These are phyloP conservation scores for Drosophila tanythrix DNA, from an alignment of 2,888 invertebrate species.

Conservation along the genomic window DNA sequence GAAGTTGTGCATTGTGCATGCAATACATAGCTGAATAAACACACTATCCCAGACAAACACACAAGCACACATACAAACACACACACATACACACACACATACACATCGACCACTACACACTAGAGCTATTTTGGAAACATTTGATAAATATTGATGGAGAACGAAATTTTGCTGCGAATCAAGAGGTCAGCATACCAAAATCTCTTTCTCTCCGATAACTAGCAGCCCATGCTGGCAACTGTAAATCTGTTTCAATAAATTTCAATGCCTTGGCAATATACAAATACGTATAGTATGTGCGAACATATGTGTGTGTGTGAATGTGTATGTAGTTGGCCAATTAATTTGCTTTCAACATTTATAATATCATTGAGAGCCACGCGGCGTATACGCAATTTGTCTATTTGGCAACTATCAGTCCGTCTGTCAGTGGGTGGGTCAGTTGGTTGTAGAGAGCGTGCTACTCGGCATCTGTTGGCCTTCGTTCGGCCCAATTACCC, in stretches of 20 bases:
- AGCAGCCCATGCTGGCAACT: constrained; percentile 6
- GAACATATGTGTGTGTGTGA: neutral
- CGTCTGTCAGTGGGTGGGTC: neutral
- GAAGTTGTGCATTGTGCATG: constrained; percentile 49
- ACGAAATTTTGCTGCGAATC: constrained; percentile 10
- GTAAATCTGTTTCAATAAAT: constrained; percentile 17
- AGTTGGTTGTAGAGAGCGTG: neutral
- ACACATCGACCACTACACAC: neutral
- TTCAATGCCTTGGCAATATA: constrained; percentile 6
- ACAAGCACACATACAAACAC: constrained; percentile 12
- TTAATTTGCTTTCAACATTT: constrained; percentile 20
- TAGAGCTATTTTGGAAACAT: constrained; percentile 5
- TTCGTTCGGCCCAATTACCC: constrained; percentile 25
- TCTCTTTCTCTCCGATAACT: constrained; percentile 3
- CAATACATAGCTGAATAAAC: constrained; percentile 41
- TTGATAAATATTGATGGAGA: constrained; percentile 35
- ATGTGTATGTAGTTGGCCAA: neutral
- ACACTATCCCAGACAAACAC: constrained; percentile 6
- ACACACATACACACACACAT: constrained; percentile 4
- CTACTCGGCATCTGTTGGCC: constrained; percentile 4
- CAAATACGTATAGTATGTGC: neutral
- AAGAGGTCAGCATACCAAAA: constrained; percentile 9
- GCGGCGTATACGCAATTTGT: constrained; percentile 29
- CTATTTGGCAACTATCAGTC: constrained; percentile 14
- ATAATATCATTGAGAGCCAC: constrained; percentile 1